Evolutionary conservation across 2,888 invertebrate genomes (phyloP).

Genomic region (Calliopum simillimum): DNA sequence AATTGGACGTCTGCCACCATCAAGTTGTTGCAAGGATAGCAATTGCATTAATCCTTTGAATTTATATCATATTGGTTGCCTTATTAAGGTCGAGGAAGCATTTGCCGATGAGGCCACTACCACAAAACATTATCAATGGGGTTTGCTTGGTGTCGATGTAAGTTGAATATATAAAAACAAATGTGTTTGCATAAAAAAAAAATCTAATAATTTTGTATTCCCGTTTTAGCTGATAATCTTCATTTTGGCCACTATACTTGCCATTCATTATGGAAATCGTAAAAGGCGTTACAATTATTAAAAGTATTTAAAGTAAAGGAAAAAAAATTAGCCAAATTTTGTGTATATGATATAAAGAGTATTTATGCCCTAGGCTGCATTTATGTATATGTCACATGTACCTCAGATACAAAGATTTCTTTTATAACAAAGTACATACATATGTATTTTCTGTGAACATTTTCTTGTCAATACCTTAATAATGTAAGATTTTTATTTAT

Average conservation of each 20-base stretch:
- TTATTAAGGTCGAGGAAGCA: conserved; percentile 52
- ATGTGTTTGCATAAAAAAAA: neutral
- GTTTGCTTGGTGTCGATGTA: conserved; percentile 56
- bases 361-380: conserved; percentile 30
- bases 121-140: conserved; percentile 54
- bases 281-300: conserved; percentile 58
- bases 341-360: neutral
- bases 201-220: neutral
- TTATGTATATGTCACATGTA: conserved; percentile 42
- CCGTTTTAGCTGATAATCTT: conserved; percentile 52
- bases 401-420: conserved; percentile 28
- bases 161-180: conserved; percentile 38
- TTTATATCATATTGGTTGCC: conserved; percentile 55
- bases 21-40: conserved; percentile 57
- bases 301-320: neutral
- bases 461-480: too few species aligned
- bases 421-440: neutral
- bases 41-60: conserved; percentile 59
- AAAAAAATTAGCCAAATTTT: neutral
- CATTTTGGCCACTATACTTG: conserved; percentile 53
- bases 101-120: conserved; percentile 54
- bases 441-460: neutral
- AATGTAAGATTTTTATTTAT: conserved; percentile 7
- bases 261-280: conserved; percentile 60
- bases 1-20: conserved; percentile 49